Percentiles rank a stretch among this genome's conserved stretches.
phyloP scores from a whole-genome alignment of 2,113 vertebrate genomes.

The Arvicanthis niloticus region DNA sequence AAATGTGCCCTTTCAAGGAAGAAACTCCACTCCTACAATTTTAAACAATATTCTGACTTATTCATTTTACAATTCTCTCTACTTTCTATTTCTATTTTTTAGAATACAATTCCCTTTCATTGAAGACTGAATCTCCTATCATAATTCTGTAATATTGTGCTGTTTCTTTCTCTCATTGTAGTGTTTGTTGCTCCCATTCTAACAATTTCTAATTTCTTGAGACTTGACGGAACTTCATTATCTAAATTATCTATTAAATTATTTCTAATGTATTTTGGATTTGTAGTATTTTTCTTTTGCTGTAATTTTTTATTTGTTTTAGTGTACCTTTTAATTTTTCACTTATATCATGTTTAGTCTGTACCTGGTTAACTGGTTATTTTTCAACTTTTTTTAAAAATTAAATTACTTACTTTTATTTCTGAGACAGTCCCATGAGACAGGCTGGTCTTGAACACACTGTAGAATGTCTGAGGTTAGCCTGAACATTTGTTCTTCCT shows the following conservation, averaged over 20 bases:
- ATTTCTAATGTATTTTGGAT: neutral
- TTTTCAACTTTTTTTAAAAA: neutral
- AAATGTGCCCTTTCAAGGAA: neutral
- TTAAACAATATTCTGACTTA: constrained; percentile 16
- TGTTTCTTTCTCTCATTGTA: neutral
- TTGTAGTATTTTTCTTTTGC: neutral
- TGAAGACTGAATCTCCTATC: neutral
- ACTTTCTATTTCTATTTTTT: neutral
- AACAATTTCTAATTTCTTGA: neutral
- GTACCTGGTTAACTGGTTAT: neutral
- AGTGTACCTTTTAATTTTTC: neutral
- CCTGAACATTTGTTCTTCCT: neutral
- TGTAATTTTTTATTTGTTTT: neutral
- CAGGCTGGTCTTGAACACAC: neutral
- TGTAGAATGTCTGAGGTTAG: neutral
- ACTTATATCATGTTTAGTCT: neutral
- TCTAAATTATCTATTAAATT: neutral
- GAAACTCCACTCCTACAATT: neutral
- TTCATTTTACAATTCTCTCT: neutral
- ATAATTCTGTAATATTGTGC: neutral
- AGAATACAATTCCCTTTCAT: neutral
- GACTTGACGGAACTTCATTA: neutral
- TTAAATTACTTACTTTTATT: neutral
- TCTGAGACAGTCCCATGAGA: too few relatives aligned
- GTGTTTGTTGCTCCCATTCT: neutral